Evolutionary conservation across 2,888 invertebrate genomes (phyloP), one percentile per base, ranked within the genome.

Genomic region (Hipparchia semele): DNA sequence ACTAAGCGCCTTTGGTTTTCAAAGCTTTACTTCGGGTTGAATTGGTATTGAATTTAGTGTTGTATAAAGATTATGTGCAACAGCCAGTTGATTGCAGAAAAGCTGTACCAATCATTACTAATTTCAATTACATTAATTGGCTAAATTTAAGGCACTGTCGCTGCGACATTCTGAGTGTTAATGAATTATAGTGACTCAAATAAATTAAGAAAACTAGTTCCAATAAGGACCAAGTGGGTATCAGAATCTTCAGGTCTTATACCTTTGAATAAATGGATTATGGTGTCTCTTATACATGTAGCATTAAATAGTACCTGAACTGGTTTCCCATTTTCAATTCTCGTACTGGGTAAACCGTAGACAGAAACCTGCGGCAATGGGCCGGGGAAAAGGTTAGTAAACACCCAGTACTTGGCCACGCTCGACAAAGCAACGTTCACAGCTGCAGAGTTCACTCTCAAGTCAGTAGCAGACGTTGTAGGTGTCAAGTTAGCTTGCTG

Each of bases 361-460:
- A 96, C 96, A 65, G 96, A 96, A 70, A 96, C 96, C 94, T 96
- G 96, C 74, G 96, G 96, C 87, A 96, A 95, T 68, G 96, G 96
- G 73, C 96, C 96, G 71, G 97, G 97, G 86, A 97, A 96, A 79
- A 97, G 94, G 94, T 97, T 97, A 76, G 97, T 97, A 87, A 97
- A 95, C 85, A 97, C 97, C 97, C 97, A 97, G 89, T 97, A 97
- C 89, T 97, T 97, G 79, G 97, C 96, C 83, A 96, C 96, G 91
- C 95, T 96, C 86, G 96, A 96, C 91, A 96, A 94, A 84, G 96
- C 96, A 83, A 96, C 96, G 86, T 95, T 95, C 78, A 96, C 94
- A 73, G 95, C 95, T 67, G 95, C 95, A 0, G 95, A 95, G 84
- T 95, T 95, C 62, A 95, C 95, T 82, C 95, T 87, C 65, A 95